These are phyloP conservation scores for Tychaedon coryphoeus DNA, from an alignment of 2,113 vertebrate species.

Conservation along the genomic window DNA sequence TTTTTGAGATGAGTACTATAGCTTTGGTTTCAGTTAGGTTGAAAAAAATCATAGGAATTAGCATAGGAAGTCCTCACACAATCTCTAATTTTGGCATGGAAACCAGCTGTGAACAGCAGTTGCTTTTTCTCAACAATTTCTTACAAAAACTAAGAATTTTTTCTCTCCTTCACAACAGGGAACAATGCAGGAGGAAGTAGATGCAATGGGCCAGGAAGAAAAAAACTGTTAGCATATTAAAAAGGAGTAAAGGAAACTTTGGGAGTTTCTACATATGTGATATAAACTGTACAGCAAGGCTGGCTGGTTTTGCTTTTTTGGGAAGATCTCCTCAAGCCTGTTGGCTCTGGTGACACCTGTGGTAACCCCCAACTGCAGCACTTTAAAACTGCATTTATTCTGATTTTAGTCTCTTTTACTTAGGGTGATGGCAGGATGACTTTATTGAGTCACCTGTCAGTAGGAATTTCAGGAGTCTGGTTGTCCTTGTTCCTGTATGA, in stretches of 20 bases:
- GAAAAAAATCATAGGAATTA: not conserved
- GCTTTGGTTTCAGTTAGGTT: not conserved
- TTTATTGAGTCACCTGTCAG: not conserved
- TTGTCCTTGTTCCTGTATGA: not conserved
- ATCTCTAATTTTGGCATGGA: not conserved
- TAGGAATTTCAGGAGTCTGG: not conserved
- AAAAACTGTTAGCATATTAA: not conserved
- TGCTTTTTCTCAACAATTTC: not conserved
- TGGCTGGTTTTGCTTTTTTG: not conserved
- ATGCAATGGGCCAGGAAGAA: not conserved
- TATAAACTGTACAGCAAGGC: not conserved
- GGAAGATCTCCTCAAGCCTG: not conserved
- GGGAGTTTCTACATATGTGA: not conserved
- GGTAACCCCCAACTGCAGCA: not conserved
- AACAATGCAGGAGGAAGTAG: not conserved
- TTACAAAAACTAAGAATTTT: not conserved
- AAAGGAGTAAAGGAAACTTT: not conserved
- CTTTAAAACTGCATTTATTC: not conserved
- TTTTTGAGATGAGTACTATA: not conserved
- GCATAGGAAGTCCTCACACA: not conserved
- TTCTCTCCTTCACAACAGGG: not conserved
- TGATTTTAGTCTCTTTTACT: not conserved
- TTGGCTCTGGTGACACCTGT: not conserved
- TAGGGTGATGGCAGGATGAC: not conserved
- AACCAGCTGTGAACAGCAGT: not conserved